Conservation (phyloP, 1,140 invertebrate species). For the Drosophila willistoni region DNA sequence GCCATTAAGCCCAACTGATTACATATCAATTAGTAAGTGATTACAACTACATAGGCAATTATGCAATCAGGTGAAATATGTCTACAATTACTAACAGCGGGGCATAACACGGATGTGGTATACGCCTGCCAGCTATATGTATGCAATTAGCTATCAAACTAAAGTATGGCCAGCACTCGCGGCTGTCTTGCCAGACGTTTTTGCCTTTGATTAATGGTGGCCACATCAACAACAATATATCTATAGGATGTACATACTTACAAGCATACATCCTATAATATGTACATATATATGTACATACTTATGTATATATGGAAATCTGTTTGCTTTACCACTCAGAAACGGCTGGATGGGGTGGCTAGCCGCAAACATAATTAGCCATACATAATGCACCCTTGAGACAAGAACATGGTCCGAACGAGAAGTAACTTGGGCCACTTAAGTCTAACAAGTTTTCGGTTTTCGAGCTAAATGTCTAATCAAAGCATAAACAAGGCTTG, state of each 20-base stretch:
- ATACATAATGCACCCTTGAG: slow-evolving; percentile 72
- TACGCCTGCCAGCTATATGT: slow-evolving; percentile 29
- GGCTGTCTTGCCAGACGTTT: slow-evolving; percentile 61
- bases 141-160: slow-evolving; percentile 68
- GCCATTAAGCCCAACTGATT: slow-evolving; percentile 49
- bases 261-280: background rate
- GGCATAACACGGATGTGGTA: background rate
- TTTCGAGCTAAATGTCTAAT: slow-evolving; percentile 56
- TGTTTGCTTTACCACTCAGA: slow-evolving; percentile 25
- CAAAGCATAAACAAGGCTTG: slow-evolving; percentile 57
- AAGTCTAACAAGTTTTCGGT: slow-evolving; percentile 63
- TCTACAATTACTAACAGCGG: slow-evolving; percentile 57
- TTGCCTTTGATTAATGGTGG: slow-evolving; percentile 65
- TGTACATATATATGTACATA: background rate
- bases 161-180: slow-evolving; percentile 54
- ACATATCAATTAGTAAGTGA: slow-evolving; percentile 63
- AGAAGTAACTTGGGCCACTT: slow-evolving; percentile 56
- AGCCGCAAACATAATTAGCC: slow-evolving; percentile 41
- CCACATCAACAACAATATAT: slow-evolving; percentile 5
- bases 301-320: slow-evolving; percentile 9
- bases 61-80: slow-evolving; percentile 69
- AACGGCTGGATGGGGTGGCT: background rate
- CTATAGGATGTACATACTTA: background rate
- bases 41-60: slow-evolving; percentile 48
- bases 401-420: slow-evolving; percentile 48